A percentile compares a stretch with the other conserved stretches of the same genome.
Conservation (phyloP, 2,888 invertebrate genomes). For the Hymenopus coronatus region DNA sequence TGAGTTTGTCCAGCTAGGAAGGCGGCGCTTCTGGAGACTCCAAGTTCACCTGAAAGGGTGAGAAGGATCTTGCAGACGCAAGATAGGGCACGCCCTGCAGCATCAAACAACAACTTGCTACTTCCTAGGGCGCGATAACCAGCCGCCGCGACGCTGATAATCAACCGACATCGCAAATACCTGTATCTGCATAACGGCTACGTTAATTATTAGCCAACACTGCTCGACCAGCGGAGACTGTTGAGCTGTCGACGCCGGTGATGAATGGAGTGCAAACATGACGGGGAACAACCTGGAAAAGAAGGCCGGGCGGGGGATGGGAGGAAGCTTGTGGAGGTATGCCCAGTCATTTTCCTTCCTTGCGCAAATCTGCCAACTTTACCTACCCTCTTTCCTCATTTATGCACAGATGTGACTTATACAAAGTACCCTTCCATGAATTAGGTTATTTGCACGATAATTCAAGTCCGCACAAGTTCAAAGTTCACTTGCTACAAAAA, state of each 20-base stretch:
- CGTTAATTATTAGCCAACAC: conserved; percentile 27
- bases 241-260: conserved; percentile 21
- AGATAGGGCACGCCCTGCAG: conserved; percentile 27
- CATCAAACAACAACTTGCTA: conserved; percentile 19
- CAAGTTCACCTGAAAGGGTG: not conserved
- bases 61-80: conserved; percentile 6
- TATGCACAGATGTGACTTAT: conserved; percentile 11
- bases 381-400: not conserved
- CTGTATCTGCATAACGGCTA: conserved; percentile 25
- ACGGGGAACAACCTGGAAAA: conserved; percentile 12
- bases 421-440: not conserved
- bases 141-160: not conserved
- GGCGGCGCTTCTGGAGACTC: not conserved
- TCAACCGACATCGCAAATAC: conserved; percentile 13
- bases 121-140: conserved; percentile 10
- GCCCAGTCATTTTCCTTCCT: not conserved
- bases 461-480: not conserved
- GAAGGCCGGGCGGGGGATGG: not conserved
- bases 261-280: conserved; percentile 27
- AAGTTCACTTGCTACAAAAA: not conserved
- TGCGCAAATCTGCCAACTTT: not conserved
- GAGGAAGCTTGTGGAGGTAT: not conserved
- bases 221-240: not conserved
- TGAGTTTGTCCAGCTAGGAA: not conserved
- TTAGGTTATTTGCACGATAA: conserved; percentile 12